Conservation (phyloP, 64 coral and sea anemone genomes). For the Astreopora myriophthalma region DNA sequence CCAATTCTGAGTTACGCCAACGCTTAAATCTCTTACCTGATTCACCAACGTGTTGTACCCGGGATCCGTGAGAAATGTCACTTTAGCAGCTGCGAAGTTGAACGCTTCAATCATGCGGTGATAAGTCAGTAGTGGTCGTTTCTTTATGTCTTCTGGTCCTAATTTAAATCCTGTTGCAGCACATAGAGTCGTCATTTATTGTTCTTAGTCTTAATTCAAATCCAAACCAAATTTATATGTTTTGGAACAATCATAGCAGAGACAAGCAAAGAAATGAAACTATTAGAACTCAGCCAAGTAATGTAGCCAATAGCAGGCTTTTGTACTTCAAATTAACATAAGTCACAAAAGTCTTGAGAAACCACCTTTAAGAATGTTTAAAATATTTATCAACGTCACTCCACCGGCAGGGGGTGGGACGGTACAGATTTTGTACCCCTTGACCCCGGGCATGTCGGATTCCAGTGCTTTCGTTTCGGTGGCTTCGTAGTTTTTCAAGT, state of each 20-base stretch:
- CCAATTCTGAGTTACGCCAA: neutral
- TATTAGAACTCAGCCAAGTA: too few relatives aligned
- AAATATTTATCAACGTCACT: constrained; percentile 25
- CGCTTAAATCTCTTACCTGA: constrained; percentile 17
- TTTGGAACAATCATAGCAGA: too few relatives aligned
- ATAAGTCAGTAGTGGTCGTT: constrained; percentile 53
- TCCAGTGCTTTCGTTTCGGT: neutral
- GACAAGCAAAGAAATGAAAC: too few relatives aligned
- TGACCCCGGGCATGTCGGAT: neutral
- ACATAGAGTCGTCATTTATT: neutral
- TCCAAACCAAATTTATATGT: too few relatives aligned
- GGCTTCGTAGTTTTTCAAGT: constrained; percentile 37
- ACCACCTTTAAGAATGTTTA: constrained; percentile 53
- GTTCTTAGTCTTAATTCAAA: neutral
- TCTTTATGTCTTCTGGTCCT: constrained; percentile 33
- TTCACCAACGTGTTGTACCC: neutral
- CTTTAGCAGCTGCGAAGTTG: constrained; percentile 76
- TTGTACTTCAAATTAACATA: too few relatives aligned
- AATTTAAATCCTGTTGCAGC: constrained; percentile 59
- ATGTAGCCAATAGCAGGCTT: too few relatives aligned
- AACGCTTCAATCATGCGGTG: constrained; percentile 90
- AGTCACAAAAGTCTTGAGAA: neutral
- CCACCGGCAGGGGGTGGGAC: constrained; percentile 49
- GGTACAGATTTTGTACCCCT: constrained; percentile 30
- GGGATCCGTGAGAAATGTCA: constrained; percentile 81